phyloP scores from a whole-genome alignment of 2,888 invertebrate species.

The Lochmaea capreae region DNA sequence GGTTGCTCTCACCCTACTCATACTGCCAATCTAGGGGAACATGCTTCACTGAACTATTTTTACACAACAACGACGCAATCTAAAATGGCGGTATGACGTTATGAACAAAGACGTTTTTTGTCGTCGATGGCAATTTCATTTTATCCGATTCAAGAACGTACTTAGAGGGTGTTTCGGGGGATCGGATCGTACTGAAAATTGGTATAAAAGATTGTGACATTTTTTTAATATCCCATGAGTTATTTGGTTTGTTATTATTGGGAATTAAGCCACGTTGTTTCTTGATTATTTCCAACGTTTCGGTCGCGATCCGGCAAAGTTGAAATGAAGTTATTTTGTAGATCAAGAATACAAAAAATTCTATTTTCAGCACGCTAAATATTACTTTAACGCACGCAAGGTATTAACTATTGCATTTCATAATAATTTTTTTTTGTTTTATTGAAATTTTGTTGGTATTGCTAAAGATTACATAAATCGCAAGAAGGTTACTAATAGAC shows the following conservation, averaged over 20 bases:
- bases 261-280: too few relatives aligned
- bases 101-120: constrained; percentile 60
- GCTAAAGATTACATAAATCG: too few relatives aligned
- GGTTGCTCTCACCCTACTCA: constrained; percentile 56
- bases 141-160: constrained; percentile 24
- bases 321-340: too few relatives aligned
- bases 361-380: too few relatives aligned
- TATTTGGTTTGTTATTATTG: neutral
- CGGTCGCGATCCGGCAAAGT: too few relatives aligned
- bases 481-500: too few relatives aligned
- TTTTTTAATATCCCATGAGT: neutral
- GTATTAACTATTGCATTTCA: too few relatives aligned
- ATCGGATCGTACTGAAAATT: neutral
- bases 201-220: neutral
- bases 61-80: constrained; percentile 62
- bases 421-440: too few relatives aligned
- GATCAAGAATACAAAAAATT: too few relatives aligned
- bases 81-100: constrained; percentile 63
- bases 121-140: constrained; percentile 46
- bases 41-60: constrained; percentile 65
- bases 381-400: too few relatives aligned
- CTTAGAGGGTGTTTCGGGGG: neutral
- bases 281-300: too few relatives aligned
- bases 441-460: too few relatives aligned
- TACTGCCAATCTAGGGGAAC: constrained; percentile 63